Evolutionary conservation across 2,797 vertebrate species (phyloP), one percentile per base, ranked within the genome.

Genomic region (Arnoldichthys spilopterus): DNA sequence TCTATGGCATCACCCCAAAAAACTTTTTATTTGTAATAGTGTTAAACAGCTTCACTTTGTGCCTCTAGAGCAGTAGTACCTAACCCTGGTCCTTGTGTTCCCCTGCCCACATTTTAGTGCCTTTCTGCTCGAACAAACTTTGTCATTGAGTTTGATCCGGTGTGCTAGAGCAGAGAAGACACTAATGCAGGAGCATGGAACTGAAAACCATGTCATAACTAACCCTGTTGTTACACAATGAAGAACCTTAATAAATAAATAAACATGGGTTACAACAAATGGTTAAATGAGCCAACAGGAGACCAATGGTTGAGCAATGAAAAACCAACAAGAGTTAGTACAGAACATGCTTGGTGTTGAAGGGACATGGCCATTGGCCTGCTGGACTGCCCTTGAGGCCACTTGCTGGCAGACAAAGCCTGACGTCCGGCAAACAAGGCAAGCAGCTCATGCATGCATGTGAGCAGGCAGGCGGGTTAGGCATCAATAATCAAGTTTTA

Each of bases 371-470:
- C 24, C 54, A 53, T 4, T 61, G 16, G 56, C 30, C 40, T 26
- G 63, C 15, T 30, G 24, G 28, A 9, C 43, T 12, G 26, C 47
- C 47, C 67, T 13, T 12, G 67, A 34, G 47, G 67, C 26, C 67
- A 70, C 34, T 64, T 26, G 26, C 47, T 53, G 47, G 22, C 67
- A n/a, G 47, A 61, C 56, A 34, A 68, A 79, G 86, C 92, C 91
- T 92, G 94, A 93, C 94, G 89, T 90, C 92, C 90, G 85, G n/a
- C 85, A 87, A 87, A 90, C 93, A 91, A 40, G 62, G 93, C 94
- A 94, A 94, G 94, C 94, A 95, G 94, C 94, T 91, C 92, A 95
- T 88, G 93, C 97, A 98, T 98, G 96, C 96, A 96, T 91, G 93
- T 94, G 94, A 90, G 91, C 64, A 90, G 95, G 95, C 96, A 96